Evolutionary conservation across 2,113 vertebrate species (phyloP).

Genomic region (Carettochelys insculpta): DNA sequence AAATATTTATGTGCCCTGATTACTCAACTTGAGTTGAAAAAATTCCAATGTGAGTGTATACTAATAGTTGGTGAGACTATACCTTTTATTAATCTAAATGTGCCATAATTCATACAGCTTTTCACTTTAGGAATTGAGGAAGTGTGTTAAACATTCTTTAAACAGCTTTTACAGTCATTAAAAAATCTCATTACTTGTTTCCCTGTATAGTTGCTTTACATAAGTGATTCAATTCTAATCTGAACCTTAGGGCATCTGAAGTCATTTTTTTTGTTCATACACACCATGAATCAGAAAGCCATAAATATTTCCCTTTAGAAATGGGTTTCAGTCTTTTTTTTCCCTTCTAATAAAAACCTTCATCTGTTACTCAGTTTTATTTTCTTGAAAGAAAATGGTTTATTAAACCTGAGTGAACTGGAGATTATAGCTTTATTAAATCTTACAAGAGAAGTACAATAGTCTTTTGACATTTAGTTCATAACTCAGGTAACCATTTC

Average conservation of each 20-base stretch:
- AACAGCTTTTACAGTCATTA: neutral
- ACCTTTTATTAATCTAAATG: neutral
- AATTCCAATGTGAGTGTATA: neutral
- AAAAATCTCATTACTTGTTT: neutral
- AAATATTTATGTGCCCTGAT: constrained; percentile 10
- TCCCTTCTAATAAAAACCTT: neutral
- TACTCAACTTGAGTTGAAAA: neutral
- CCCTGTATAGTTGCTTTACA: neutral
- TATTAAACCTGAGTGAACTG: neutral
- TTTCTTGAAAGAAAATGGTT: constrained; percentile 32
- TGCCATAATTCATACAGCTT: neutral
- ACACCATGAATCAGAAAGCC: neutral
- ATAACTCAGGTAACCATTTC: constrained; percentile 8
- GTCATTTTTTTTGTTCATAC: constrained; percentile 4
- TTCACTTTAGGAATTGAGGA: neutral
- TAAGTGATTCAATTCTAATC: neutral
- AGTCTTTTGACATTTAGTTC: neutral
- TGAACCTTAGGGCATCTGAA: neutral
- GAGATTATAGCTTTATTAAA: constrained; percentile 30
- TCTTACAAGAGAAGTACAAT: neutral
- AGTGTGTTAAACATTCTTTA: neutral
- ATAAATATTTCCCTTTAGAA: constrained; percentile 2
- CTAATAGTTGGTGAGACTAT: neutral
- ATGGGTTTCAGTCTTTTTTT: neutral
- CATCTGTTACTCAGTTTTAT: neutral